These are phyloP conservation scores for Heliconius erato DNA, from an alignment of 2,888 invertebrate species.

Conservation along the genomic window DNA sequence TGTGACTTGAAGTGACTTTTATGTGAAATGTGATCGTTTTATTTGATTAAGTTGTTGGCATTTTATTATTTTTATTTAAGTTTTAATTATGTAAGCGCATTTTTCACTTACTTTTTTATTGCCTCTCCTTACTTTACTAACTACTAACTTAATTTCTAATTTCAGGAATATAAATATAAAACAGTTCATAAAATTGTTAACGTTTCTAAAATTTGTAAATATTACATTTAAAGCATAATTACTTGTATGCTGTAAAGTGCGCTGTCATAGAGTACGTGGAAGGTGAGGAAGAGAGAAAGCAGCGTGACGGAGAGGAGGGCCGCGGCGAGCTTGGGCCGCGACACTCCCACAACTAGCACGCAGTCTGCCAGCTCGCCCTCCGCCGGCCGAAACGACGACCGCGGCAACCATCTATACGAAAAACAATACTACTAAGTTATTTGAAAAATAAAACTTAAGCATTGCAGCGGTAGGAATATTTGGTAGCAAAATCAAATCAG, in stretches of 20 bases:
- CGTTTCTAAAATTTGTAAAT: neutral
- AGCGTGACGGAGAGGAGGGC: slow-evolving; percentile 92
- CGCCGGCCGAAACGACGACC: slow-evolving; percentile 92
- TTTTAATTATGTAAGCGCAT: slow-evolving; percentile 2
- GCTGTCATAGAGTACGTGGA: slow-evolving; percentile 94
- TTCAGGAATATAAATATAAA: neutral
- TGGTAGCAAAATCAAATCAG: too few relatives aligned
- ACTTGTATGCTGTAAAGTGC: slow-evolving; percentile 92
- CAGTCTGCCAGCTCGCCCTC: slow-evolving; percentile 94
- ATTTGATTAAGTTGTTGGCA: slow-evolving; percentile 44
- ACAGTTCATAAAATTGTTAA: too few relatives aligned
- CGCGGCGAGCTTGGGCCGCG: slow-evolving; percentile 93
- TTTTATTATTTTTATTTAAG: slow-evolving; percentile 34
- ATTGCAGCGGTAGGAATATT: neutral
- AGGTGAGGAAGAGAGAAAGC: slow-evolving; percentile 93
- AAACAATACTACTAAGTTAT: neutral
- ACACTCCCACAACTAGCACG: slow-evolving; percentile 93
- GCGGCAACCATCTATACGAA: slow-evolving; percentile 91
- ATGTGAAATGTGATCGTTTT: slow-evolving; percentile 42
- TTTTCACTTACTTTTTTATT: neutral
- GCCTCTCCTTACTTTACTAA: neutral
- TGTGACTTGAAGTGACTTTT: slow-evolving; percentile 43
- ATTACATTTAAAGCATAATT: slow-evolving; percentile 27
- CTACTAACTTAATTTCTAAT: neutral
- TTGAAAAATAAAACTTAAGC: neutral